Conservation (phyloP, 2,113 vertebrate species). For the Chloropsis cyanopogon region DNA sequence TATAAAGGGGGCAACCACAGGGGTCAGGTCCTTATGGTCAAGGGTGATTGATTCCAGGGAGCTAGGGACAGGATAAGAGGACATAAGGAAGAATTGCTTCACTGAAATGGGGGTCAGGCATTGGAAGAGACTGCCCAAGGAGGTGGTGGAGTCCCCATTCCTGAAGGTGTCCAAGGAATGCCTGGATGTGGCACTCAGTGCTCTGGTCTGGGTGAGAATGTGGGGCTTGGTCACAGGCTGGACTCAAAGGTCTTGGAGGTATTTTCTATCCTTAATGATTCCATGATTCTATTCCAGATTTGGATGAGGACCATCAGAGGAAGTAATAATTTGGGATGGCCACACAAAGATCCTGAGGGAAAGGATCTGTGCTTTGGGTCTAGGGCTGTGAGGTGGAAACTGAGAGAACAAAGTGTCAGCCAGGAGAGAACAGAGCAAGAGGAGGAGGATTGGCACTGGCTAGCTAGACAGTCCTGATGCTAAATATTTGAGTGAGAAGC, state of each 20-base stretch:
- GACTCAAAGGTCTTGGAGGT: not conserved
- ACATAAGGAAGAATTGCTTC: not conserved
- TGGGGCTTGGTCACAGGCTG: not conserved
- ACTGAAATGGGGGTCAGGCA: not conserved
- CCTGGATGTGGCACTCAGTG: not conserved
- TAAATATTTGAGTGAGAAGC: not conserved
- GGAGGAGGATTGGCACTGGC: not conserved
- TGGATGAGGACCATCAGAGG: not conserved
- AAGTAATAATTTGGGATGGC: not conserved
- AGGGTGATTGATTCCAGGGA: not conserved
- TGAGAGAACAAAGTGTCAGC: not conserved
- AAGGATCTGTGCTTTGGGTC: not conserved
- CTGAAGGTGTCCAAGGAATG: not conserved
- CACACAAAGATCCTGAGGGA: not conserved
- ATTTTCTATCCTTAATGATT: not conserved
- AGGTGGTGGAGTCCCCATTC: not conserved
- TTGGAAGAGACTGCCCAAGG: not conserved
- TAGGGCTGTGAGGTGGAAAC: not conserved
- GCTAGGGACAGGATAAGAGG: not conserved
- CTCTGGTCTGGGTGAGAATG: not conserved
- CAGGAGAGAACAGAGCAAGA: not conserved
- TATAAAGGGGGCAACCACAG: not conserved
- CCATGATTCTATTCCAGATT: not conserved
- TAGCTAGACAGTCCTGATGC: not conserved
- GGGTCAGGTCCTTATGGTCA: not conserved